Conservation (phyloP, 2,888 invertebrate species). For the Coelogynopora nodosa region DNA sequence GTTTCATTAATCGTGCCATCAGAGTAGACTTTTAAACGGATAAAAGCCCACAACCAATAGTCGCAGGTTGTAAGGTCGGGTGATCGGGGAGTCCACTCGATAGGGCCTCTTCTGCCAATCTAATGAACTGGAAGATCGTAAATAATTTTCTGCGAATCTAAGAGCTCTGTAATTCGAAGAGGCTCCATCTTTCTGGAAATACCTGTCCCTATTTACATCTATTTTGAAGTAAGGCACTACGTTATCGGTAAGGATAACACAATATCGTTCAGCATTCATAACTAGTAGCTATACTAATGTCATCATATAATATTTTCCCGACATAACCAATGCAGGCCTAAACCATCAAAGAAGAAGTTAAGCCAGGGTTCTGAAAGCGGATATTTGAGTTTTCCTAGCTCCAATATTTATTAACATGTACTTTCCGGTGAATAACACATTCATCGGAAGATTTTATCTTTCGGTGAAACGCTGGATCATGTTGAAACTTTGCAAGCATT, state of each 20-base stretch:
- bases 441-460: neutral
- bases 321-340: neutral
- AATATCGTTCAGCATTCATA: neutral
- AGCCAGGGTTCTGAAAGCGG: neutral
- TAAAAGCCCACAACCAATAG: neutral
- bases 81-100: neutral
- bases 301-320: neutral
- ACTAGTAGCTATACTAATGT: neutral
- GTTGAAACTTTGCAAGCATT: neutral
- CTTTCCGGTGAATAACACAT: neutral
- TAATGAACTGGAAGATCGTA: neutral
- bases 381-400: neutral
- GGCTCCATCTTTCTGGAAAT: too few relatives aligned
- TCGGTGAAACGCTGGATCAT: neutral
- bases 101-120: neutral
- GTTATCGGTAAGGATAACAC: neutral
- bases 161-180: neutral
- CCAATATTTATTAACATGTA: neutral
- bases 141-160: neutral
- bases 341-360: neutral
- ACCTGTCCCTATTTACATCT: too few relatives aligned
- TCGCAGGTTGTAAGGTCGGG: neutral
- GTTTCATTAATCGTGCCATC: neutral
- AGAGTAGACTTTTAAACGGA: neutral
- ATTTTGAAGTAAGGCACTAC: too few relatives aligned